phyloP scores from a whole-genome alignment of 1,140 invertebrate genomes.

The Eueides isabella region DNA sequence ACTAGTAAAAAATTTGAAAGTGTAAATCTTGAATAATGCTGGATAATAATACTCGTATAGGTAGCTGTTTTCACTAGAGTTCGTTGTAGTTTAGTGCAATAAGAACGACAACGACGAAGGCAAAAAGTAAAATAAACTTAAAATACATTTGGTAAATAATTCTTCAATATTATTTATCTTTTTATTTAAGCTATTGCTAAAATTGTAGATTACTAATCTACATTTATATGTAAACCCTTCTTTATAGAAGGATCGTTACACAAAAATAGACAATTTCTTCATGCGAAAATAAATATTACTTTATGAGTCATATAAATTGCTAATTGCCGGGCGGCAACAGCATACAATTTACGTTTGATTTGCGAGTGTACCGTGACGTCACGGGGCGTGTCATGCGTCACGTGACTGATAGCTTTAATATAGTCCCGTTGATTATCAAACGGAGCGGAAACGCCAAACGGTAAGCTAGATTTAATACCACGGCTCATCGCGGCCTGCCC shows the following conservation, averaged over 20 bases:
- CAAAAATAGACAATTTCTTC: neutral
- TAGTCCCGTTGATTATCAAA: constrained; percentile 77
- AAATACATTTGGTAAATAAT: no score
- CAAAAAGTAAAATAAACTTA: no score
- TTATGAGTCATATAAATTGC: constrained; percentile 49
- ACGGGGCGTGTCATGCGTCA: constrained; percentile 65
- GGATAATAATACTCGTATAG: neutral
- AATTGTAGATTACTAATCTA: no score
- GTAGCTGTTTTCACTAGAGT: no score
- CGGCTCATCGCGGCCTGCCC: constrained; percentile 63
- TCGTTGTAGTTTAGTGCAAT: no score
- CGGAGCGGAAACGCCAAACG: constrained; percentile 72
- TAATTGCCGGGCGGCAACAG: constrained; percentile 48
- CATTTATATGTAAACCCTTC: no score
- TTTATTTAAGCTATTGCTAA: no score
- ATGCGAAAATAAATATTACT: neutral
- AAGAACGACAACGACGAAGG: no score
- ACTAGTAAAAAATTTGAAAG: neutral
- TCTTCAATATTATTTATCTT: no score
- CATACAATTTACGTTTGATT: constrained; percentile 60
- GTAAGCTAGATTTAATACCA: constrained; percentile 81
- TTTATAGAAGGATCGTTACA: no score
- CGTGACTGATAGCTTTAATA: constrained; percentile 79
- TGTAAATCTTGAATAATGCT: neutral
- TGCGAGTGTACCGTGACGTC: constrained; percentile 60